Evolutionary conservation across 2,113 vertebrate genomes (phyloP).

Genomic region (Forbesichthys papilliferus): DNA sequence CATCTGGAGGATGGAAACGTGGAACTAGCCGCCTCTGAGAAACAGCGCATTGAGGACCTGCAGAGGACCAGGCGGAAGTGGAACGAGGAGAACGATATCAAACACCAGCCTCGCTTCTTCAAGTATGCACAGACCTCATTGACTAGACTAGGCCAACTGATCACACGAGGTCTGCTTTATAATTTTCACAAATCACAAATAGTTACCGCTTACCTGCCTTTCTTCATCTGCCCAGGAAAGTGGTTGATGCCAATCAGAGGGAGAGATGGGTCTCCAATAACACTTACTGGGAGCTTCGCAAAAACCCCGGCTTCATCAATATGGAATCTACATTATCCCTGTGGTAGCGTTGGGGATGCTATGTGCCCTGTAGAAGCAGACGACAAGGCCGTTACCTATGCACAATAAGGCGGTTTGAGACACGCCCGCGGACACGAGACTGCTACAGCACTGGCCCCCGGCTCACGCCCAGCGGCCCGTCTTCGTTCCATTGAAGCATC

Average conservation of each 20-base stretch:
- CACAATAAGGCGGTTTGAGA: constrained; percentile 82
- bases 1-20: constrained; percentile 93
- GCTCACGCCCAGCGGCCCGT: constrained; percentile 15
- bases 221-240: constrained; percentile 82
- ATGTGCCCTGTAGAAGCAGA: constrained; percentile 74
- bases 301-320: constrained; percentile 96
- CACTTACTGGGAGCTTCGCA: constrained; percentile 96
- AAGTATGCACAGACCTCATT: constrained; percentile 74
- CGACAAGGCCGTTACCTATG: constrained; percentile 85
- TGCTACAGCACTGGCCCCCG: constrained; percentile 16
- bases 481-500: constrained; percentile 43
- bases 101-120: constrained; percentile 93
- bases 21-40: constrained; percentile 89
- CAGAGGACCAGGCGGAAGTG: constrained; percentile 88
- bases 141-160: not conserved
- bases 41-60: constrained; percentile 94
- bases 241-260: constrained; percentile 89
- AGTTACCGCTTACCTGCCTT: not conserved
- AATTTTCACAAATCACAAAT: not conserved
- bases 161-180: not conserved
- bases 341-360: constrained; percentile 84
- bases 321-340: constrained; percentile 85
- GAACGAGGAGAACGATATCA: constrained; percentile 90
- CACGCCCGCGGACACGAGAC: constrained; percentile 43
- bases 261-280: constrained; percentile 97